Conservation (phyloP, 2,888 invertebrate genomes). For the Andrena hattorfiana region DNA sequence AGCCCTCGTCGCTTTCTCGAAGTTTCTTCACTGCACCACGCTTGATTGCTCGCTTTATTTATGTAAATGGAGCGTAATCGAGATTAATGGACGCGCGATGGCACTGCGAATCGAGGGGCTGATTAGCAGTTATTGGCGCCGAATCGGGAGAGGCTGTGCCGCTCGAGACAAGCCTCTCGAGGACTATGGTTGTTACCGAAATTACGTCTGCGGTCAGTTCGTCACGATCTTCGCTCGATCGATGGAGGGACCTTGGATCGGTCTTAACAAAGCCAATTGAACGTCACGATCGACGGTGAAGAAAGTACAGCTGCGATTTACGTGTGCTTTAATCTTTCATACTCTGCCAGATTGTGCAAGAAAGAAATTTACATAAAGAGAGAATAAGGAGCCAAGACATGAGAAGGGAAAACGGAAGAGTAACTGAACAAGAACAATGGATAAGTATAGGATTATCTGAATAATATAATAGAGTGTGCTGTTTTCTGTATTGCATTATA, state of each 20-base stretch:
- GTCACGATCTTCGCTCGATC: background rate
- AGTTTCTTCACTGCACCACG: background rate
- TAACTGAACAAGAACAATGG: too few relatives aligned
- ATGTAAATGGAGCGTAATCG: conserved; percentile 39
- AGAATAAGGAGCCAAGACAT: too few relatives aligned
- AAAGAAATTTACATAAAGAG: too few relatives aligned
- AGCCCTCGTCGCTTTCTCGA: background rate
- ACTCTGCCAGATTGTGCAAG: too few relatives aligned
- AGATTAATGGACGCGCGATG: conserved; percentile 32
- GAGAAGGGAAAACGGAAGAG: too few relatives aligned
- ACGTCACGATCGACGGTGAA: background rate
- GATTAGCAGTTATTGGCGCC: conserved; percentile 35
- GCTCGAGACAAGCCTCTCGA: background rate
- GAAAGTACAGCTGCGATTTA: background rate
- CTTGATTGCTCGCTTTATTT: background rate
- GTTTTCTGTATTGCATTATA: too few relatives aligned
- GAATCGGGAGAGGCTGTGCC: conserved; percentile 7
- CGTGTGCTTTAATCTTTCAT: background rate
- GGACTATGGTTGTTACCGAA: conserved; percentile 12
- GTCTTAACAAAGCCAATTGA: conserved; percentile 35
- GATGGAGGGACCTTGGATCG: background rate
- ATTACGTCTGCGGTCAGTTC: background rate
- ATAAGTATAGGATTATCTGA: too few relatives aligned
- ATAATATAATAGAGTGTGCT: too few relatives aligned
- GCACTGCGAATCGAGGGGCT: conserved; percentile 16